phyloP scores from a whole-genome alignment of 2,888 invertebrate genomes.

The Syritta pipiens region DNA sequence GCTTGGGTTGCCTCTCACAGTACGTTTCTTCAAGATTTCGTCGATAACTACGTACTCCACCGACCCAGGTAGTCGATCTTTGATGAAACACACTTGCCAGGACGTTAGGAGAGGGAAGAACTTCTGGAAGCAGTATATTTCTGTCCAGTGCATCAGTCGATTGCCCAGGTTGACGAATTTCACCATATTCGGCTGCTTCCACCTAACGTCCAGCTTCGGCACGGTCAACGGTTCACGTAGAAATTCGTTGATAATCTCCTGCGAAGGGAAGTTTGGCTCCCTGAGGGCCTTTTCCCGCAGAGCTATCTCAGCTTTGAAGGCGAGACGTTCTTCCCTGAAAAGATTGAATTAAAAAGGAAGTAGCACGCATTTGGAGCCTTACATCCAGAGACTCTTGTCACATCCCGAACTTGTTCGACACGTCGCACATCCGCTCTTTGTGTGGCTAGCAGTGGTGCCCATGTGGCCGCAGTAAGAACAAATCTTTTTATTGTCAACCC shows the following conservation, averaged over 20 bases:
- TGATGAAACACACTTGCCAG: constrained; percentile 82
- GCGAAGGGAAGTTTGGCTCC: constrained; percentile 85
- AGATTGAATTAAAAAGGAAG: background rate
- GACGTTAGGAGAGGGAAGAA: constrained; percentile 87
- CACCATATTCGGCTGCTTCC: constrained; percentile 84
- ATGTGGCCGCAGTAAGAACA: constrained; percentile 87
- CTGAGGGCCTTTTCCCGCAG: constrained; percentile 85
- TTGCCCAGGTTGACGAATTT: constrained; percentile 86
- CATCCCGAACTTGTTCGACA: constrained; percentile 85
- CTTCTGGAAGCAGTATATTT: constrained; percentile 88
- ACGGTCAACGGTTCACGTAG: constrained; percentile 80
- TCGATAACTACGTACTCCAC: constrained; percentile 78
- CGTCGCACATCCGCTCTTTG: constrained; percentile 81
- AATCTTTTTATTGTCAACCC: constrained; percentile 81
- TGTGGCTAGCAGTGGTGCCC: constrained; percentile 25
- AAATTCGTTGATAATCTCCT: constrained; percentile 77
- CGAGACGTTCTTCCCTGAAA: constrained; percentile 83
- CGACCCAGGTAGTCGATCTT: constrained; percentile 53
- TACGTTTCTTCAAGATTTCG: constrained; percentile 82
- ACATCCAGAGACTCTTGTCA: constrained; percentile 83
- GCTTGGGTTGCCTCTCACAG: constrained; percentile 83
- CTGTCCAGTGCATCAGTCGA: constrained; percentile 86
- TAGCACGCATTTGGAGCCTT: constrained; percentile 47
- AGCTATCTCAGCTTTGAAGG: constrained; percentile 84
- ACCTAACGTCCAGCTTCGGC: constrained; percentile 81